phyloP scores from a whole-genome alignment of 2,113 vertebrate species.

The Rhodinocichla rosea region DNA sequence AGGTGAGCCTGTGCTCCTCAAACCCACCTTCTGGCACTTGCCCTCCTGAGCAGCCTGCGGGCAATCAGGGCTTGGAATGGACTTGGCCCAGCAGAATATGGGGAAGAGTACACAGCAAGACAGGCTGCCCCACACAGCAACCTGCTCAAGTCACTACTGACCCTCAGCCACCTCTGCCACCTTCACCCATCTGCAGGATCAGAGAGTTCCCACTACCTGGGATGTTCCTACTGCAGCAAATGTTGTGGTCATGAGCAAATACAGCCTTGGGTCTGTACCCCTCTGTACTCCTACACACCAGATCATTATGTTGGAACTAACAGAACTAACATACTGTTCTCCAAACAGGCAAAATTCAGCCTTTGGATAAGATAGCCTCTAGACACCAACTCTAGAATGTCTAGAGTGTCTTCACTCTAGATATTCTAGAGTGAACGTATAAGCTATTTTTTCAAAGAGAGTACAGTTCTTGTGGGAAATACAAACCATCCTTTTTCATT shows the following conservation, averaged over 20 bases:
- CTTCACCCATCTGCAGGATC: background rate
- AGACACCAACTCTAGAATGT: background rate
- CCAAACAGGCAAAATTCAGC: background rate
- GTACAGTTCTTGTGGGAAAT: background rate
- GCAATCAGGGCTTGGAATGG: background rate
- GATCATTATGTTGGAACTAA: background rate
- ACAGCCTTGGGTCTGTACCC: background rate
- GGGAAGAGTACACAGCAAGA: background rate
- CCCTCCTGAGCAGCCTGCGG: background rate
- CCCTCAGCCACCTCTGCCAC: background rate
- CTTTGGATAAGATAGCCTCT: background rate
- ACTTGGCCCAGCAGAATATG: background rate
- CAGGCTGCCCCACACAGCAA: background rate
- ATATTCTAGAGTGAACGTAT: background rate
- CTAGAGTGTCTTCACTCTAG: too few relatives aligned
- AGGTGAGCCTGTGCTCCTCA: accelerated
- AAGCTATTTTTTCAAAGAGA: background rate
- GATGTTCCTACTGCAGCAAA: background rate
- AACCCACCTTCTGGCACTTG: accelerated
- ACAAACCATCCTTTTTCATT: background rate
- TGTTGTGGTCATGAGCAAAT: background rate
- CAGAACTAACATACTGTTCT: background rate
- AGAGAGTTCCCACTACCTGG: background rate
- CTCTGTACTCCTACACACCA: background rate
- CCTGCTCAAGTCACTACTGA: background rate